Conservation (phyloP, 2,888 invertebrate species). For the Liposcelis brunnea region DNA sequence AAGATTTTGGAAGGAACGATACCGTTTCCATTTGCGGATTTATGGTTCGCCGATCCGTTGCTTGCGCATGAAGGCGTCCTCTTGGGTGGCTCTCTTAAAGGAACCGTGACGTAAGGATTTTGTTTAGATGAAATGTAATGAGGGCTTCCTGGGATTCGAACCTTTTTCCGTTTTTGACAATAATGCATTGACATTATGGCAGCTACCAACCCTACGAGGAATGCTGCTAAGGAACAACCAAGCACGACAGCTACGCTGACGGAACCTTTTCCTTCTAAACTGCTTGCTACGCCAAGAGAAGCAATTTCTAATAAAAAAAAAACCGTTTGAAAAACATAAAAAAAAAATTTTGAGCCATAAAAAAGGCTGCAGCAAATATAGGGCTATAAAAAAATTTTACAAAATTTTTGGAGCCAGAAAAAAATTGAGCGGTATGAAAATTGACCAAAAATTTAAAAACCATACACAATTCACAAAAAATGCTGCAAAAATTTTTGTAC, state of each 20-base stretch:
- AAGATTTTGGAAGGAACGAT: conserved; percentile 45
- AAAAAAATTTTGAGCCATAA: too few species aligned
- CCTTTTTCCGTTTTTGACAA: conserved; percentile 31
- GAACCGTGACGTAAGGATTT: conserved; percentile 70
- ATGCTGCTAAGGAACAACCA: conserved; percentile 30
- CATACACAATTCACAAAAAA: too few species aligned
- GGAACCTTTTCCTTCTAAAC: conserved; percentile 17
- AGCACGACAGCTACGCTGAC: conserved; percentile 35
- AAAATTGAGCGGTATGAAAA: too few species aligned
- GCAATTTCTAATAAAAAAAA: conserved; percentile 17
- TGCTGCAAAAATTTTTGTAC: too few species aligned
- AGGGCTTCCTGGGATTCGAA: conserved; percentile 54
- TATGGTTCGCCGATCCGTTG: conserved; percentile 25
- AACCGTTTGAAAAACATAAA: too few species aligned
- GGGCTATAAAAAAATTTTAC: too few species aligned
- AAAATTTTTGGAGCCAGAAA: too few species aligned
- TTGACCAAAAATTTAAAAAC: too few species aligned
- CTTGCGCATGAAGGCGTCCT: conserved; percentile 21
- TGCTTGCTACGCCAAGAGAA: conserved; percentile 16
- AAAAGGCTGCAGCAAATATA: too few species aligned
- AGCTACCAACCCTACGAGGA: conserved; percentile 26
- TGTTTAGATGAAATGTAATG: conserved; percentile 67
- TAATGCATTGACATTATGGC: conserved; percentile 28
- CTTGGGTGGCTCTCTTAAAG: conserved; percentile 43
- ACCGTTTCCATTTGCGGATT: conserved; percentile 24